A percentile compares a stretch with the other conserved stretches of the same genome.
Conservation (phyloP, 2,888 invertebrate species). For the Diadromus collaris region DNA sequence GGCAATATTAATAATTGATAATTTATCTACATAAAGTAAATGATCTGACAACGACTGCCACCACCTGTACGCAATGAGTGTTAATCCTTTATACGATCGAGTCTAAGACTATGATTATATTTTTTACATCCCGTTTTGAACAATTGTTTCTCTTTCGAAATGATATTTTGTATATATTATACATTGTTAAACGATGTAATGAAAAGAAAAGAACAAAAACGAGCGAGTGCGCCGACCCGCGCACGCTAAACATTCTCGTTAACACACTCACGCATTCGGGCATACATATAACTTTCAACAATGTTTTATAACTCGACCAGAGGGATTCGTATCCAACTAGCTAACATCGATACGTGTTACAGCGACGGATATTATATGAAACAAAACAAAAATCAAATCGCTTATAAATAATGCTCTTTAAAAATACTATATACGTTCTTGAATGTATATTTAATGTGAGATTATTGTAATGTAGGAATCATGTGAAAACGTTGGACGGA, state of each 20-base stretch:
- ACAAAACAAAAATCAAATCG: slow-evolving; percentile 36
- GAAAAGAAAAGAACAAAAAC: background rate
- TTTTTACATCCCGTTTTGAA: slow-evolving; percentile 61
- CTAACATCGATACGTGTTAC: slow-evolving; percentile 17
- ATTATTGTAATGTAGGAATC: slow-evolving; percentile 50
- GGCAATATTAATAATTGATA: slow-evolving; percentile 29
- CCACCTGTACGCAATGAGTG: slow-evolving; percentile 61
- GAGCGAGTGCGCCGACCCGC: slow-evolving; percentile 48
- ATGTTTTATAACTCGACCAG: slow-evolving; percentile 27
- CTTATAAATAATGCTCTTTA: slow-evolving; percentile 39
- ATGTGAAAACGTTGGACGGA: slow-evolving; percentile 53
- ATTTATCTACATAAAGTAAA: slow-evolving; percentile 31
- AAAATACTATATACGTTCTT: slow-evolving; percentile 35
- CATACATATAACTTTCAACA: slow-evolving; percentile 33
- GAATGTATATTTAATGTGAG: slow-evolving; percentile 45
- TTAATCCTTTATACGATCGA: slow-evolving; percentile 53
- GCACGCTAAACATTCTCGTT: slow-evolving; percentile 27
- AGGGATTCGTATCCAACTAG: slow-evolving; percentile 14
- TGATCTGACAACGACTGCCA: slow-evolving; percentile 50
- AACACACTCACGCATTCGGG: slow-evolving; percentile 36
- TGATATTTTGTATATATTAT: slow-evolving; percentile 57
- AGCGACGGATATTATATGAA: background rate
- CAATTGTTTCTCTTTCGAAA: slow-evolving; percentile 53
- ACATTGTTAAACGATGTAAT: slow-evolving; percentile 37
- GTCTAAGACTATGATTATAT: slow-evolving; percentile 62